phyloP scores from a whole-genome alignment of 2,797 vertebrate species.

The Anas flavirostris region DNA sequence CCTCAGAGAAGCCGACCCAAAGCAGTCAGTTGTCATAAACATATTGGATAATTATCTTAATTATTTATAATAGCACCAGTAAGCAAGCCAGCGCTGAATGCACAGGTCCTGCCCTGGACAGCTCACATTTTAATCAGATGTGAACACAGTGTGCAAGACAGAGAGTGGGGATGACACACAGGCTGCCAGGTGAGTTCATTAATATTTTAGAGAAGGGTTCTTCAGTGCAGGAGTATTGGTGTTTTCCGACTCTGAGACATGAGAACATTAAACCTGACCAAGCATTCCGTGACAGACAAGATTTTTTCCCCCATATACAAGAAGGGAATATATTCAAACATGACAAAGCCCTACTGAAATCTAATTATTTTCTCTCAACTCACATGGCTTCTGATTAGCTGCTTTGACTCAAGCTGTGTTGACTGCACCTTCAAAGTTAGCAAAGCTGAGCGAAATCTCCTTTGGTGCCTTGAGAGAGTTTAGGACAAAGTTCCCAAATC shows the following conservation, averaged over 20 bases:
- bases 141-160: not conserved
- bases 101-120: conserved; percentile 33
- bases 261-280: not conserved
- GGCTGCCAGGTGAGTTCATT: conserved; percentile 43
- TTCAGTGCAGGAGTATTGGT: not conserved
- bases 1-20: conserved; percentile 42
- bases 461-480: not conserved
- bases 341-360: not conserved
- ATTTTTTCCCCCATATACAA: not conserved
- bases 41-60: conserved; percentile 62
- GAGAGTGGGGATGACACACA: conserved; percentile 27
- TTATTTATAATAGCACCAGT: conserved; percentile 66
- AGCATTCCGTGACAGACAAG: not conserved
- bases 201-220: conserved; percentile 18
- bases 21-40: conserved; percentile 55
- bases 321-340: not conserved
- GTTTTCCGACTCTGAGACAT: not conserved
- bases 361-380: not conserved
- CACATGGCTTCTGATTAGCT: not conserved
- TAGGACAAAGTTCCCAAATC: not conserved
- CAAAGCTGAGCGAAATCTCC: not conserved
- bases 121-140: conserved; percentile 28
- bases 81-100: conserved; percentile 32
- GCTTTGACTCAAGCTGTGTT: not conserved
- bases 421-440: not conserved